Evolutionary conservation across 2,888 invertebrate species (phyloP).

Genomic region (Agonopterix heracliana): DNA sequence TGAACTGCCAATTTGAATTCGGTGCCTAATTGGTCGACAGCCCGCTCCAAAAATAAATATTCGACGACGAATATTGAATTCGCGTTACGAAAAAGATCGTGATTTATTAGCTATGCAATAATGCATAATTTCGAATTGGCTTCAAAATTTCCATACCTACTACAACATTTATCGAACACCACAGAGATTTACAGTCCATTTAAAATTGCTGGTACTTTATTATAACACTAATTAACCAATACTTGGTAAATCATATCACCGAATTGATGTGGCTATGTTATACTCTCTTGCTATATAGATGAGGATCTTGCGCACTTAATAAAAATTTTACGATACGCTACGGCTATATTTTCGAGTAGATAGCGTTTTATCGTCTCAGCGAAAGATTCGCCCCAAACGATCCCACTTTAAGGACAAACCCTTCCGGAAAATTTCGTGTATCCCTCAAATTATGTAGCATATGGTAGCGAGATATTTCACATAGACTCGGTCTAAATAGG

Average conservation of each 20-base stretch:
- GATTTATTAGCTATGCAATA: too few relatives aligned
- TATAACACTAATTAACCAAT: too few relatives aligned
- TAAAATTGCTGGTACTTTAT: too few relatives aligned
- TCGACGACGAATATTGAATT: slow-evolving; percentile 39
- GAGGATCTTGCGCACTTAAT: not conserved
- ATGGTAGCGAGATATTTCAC: slow-evolving; percentile 53
- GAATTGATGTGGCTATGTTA: too few relatives aligned
- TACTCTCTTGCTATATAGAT: too few relatives aligned
- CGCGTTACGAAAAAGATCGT: slow-evolving; percentile 27
- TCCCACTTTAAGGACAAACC: slow-evolving; percentile 17
- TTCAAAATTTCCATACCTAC: too few relatives aligned
- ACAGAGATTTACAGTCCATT: too few relatives aligned
- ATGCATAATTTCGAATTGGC: too few relatives aligned
- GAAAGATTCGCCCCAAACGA: slow-evolving; percentile 21
- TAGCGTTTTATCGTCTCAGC: slow-evolving; percentile 11
- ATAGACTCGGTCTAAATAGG: slow-evolving; percentile 48
- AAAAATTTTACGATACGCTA: not conserved
- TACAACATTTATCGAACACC: too few relatives aligned
- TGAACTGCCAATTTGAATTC: slow-evolving; percentile 61
- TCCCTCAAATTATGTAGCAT: slow-evolving; percentile 48
- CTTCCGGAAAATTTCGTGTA: slow-evolving; percentile 28
- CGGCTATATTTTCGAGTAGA: slow-evolving; percentile 4
- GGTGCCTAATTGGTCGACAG: slow-evolving; percentile 57
- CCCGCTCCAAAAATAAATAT: slow-evolving; percentile 56
- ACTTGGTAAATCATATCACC: too few relatives aligned